These are phyloP conservation scores for Drosophila mojavensis DNA, from an alignment of 1,140 invertebrate species.

Conservation along the genomic window DNA sequence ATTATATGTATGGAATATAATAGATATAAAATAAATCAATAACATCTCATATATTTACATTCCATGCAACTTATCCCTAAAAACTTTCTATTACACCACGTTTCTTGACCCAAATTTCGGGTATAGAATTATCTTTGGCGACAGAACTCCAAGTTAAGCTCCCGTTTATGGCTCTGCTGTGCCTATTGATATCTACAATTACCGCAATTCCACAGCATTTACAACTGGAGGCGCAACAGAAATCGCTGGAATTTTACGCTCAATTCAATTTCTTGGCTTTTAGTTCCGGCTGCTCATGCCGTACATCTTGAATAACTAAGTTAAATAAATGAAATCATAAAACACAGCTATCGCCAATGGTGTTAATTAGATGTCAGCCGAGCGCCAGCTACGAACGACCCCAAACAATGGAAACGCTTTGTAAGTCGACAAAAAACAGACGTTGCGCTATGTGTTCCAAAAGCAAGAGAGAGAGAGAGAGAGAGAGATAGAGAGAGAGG, in stretches of 20 bases:
- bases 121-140: too few species aligned
- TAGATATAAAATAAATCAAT: too few species aligned
- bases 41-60: too few species aligned
- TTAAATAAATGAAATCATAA: conserved; percentile 68
- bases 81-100: too few species aligned
- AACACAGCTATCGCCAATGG: conserved; percentile 30
- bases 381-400: not conserved
- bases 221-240: not conserved
- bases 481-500: not conserved
- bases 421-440: conserved; percentile 67
- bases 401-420: conserved; percentile 58
- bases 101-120: too few species aligned
- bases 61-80: too few species aligned
- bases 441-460: conserved; percentile 46
- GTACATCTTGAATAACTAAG: conserved; percentile 62
- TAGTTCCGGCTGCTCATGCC: conserved; percentile 75
- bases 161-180: conserved; percentile 1
- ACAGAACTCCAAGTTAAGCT: too few species aligned
- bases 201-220: conserved; percentile 38
- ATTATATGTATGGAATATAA: too few species aligned
- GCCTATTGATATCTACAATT: conserved; percentile 22
- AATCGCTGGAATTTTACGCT: conserved; percentile 12
- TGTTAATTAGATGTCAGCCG: conserved; percentile 60
- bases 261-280: conserved; percentile 31
- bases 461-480: not conserved